Percentiles rank a stretch among this genome's conserved stretches.
Evolutionary conservation across 2,113 vertebrate genomes (phyloP).

Genomic region (Psilopogon haemacephalus): DNA sequence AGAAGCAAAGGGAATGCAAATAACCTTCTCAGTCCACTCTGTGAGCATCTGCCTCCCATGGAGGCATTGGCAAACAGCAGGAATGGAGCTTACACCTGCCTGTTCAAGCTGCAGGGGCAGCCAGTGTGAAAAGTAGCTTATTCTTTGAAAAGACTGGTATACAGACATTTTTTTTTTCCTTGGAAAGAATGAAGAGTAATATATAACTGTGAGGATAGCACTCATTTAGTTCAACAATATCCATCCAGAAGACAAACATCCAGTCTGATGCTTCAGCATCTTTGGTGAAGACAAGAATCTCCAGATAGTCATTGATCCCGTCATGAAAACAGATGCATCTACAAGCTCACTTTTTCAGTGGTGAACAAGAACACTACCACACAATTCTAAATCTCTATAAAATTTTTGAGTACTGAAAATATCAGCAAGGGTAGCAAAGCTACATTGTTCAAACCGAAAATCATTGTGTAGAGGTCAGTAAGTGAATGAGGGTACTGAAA

Average conservation of each 20-base stretch:
- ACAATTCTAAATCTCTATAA: background rate
- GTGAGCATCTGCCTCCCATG: fast-evolving
- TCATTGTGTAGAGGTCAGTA: background rate
- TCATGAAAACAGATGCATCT: background rate
- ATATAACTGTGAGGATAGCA: background rate
- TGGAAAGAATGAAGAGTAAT: background rate
- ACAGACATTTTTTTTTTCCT: background rate
- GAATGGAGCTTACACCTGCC: background rate
- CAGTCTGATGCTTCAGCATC: background rate
- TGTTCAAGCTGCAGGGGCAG: background rate
- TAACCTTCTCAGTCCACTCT: background rate
- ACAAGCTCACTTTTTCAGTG: background rate
- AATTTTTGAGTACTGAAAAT: background rate
- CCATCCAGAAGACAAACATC: background rate
- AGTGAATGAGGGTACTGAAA: background rate
- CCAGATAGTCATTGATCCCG: background rate
- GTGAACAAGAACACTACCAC: background rate
- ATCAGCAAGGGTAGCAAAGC: background rate
- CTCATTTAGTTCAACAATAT: background rate
- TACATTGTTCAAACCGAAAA: background rate
- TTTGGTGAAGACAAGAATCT: background rate
- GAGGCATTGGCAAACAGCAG: background rate
- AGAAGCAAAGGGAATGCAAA: background rate
- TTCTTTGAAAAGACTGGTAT: fast-evolving
- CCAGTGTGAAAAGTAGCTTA: background rate